phyloP scores from a whole-genome alignment of 2,113 vertebrate genomes.

The Gobio gobio region DNA sequence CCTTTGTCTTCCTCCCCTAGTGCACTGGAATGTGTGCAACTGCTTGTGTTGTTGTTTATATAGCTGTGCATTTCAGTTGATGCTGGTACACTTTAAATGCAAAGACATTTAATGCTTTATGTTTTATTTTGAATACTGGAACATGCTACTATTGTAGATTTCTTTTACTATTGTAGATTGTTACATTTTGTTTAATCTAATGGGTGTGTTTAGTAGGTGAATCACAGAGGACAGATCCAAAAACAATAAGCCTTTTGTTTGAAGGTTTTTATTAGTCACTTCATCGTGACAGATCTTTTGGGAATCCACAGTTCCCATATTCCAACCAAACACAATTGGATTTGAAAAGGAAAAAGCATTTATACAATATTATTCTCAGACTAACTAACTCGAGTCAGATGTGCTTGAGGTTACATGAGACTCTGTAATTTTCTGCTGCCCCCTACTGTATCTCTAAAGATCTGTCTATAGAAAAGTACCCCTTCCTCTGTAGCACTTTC shows the following conservation, averaged over 20 bases:
- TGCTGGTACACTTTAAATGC: background rate
- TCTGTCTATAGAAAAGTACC: background rate
- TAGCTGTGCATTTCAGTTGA: conserved; percentile 38
- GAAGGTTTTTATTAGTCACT: background rate
- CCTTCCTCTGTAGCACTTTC: background rate
- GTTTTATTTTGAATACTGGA: background rate
- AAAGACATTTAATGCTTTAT: background rate
- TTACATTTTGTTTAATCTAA: conserved; percentile 56
- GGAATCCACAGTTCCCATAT: background rate
- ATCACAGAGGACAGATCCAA: conserved; percentile 55
- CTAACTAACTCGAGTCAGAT: conserved; percentile 27
- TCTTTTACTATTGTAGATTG: conserved; percentile 27
- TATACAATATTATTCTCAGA: background rate
- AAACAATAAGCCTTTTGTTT: conserved; percentile 11
- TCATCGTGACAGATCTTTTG: background rate
- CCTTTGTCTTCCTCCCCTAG: conserved; percentile 11
- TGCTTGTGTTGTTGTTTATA: conserved; percentile 29
- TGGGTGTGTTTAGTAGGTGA: conserved; percentile 72
- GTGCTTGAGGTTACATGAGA: background rate
- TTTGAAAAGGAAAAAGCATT: background rate
- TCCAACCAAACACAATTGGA: background rate
- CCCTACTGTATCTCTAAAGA: conserved; percentile 71
- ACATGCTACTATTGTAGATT: background rate
- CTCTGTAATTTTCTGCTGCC: conserved; percentile 72
- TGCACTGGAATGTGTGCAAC: conserved; percentile 46